Percentiles rank a stretch among this genome's conserved stretches.
phyloP scores from a whole-genome alignment of 2,888 invertebrate genomes.

The Acrocera orbiculus region DNA sequence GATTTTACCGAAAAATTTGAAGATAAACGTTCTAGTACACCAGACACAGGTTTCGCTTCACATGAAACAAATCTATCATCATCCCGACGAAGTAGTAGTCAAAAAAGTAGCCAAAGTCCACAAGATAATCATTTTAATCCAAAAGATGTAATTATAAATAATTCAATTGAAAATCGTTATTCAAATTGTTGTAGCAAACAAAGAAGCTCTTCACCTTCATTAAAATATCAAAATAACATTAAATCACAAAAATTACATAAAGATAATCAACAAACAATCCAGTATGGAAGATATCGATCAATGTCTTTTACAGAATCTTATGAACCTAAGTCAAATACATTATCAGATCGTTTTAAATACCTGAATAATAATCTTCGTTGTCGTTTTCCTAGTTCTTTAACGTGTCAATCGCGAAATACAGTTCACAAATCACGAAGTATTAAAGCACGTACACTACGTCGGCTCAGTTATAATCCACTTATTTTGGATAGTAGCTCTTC shows the following conservation, averaged over 20 bases:
- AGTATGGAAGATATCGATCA: conserved; percentile 30
- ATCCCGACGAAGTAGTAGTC: conserved; percentile 30
- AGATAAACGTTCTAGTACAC: conserved; percentile 30
- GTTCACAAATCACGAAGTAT: conserved; percentile 33
- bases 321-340: conserved; percentile 24
- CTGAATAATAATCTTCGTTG: conserved; percentile 8
- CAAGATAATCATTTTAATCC: conserved; percentile 24
- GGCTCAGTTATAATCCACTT: conserved; percentile 41
- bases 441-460: conserved; percentile 35
- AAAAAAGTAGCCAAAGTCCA: conserved; percentile 30
- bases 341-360: conserved; percentile 20
- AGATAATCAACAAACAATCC: conserved; percentile 14
- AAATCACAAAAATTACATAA: conserved; percentile 17
- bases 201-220: conserved; percentile 20
- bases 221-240: conserved; percentile 25
- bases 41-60: conserved; percentile 31
- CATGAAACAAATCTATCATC: conserved; percentile 29
- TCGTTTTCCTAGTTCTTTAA: conserved; percentile 14
- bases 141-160: conserved; percentile 14
- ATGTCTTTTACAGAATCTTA: conserved; percentile 35
- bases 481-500: conserved; percentile 36
- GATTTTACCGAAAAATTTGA: conserved; percentile 21
- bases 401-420: conserved; percentile 12
- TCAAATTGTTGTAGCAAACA: not conserved
- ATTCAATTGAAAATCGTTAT: conserved; percentile 11